These are phyloP conservation scores for Crossaster papposus DNA, from an alignment of 53 echinoderm and acorn worm genomes.

Conservation along the genomic window DNA sequence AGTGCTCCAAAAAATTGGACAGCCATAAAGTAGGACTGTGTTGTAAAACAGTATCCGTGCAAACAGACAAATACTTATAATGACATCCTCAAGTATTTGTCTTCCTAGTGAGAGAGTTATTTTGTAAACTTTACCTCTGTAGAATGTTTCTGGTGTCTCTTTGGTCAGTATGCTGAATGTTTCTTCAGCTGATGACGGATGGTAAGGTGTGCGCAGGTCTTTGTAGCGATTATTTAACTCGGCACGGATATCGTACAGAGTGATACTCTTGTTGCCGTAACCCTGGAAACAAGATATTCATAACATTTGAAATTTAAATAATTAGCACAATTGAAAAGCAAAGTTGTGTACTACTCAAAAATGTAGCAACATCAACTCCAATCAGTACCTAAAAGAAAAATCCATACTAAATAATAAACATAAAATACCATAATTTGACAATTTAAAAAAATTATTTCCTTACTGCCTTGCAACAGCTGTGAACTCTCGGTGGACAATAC, in stretches of 20 bases:
- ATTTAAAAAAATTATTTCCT: too few species aligned
- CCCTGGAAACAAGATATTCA: conserved; percentile 57
- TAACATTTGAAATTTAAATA: background rate
- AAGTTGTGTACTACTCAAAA: background rate
- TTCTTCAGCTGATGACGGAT: conserved; percentile 82
- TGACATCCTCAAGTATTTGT: background rate
- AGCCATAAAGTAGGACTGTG: too few species aligned
- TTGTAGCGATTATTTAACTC: conserved; percentile 98
- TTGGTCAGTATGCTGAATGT: conserved; percentile 92
- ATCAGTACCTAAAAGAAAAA: too few species aligned
- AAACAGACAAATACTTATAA: background rate
- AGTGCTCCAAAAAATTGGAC: background rate
- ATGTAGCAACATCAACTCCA: too few species aligned
- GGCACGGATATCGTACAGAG: conserved; percentile 95
- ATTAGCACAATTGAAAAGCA: background rate
- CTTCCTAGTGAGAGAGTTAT: background rate
- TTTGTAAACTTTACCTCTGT: conserved; percentile 66
- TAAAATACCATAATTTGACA: too few species aligned
- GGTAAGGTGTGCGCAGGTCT: conserved; percentile 82
- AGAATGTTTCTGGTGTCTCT: conserved; percentile 97
- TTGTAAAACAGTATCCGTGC: too few species aligned
- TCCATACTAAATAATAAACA: too few species aligned
- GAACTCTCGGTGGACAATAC: too few species aligned
- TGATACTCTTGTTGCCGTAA: conserved; percentile 97
- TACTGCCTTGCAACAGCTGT: too few species aligned